phyloP scores from a whole-genome alignment of 2,888 invertebrate genomes.

The Nomada hirtipes region DNA sequence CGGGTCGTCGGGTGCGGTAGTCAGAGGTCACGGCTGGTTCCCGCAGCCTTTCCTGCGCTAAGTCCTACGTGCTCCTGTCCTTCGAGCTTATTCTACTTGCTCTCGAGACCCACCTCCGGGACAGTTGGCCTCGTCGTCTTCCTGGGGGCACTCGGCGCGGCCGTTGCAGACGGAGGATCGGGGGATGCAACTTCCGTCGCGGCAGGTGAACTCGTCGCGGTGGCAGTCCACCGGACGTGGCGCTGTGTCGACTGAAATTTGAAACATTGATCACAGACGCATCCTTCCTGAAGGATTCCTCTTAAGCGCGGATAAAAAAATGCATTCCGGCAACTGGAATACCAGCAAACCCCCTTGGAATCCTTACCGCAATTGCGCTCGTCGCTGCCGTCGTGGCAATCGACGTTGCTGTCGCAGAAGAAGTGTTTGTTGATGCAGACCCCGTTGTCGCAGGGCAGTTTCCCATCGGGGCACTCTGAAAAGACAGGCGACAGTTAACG shows the following conservation, averaged over 20 bases:
- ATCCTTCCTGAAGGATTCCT: neutral
- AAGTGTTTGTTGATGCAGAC: constrained; percentile 86
- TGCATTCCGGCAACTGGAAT: neutral
- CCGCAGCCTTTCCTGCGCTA: constrained; percentile 12
- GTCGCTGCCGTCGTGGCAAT: constrained; percentile 88
- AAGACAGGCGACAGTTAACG: constrained; percentile 41
- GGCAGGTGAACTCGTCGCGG: constrained; percentile 85
- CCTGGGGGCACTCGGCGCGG: constrained; percentile 86
- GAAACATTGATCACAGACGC: neutral
- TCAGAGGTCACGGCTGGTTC: neutral
- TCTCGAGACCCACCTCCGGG: constrained; percentile 76
- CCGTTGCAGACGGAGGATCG: constrained; percentile 85
- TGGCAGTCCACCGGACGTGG: constrained; percentile 77
- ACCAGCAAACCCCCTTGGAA: neutral
- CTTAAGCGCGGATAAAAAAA: neutral
- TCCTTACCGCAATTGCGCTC: constrained; percentile 87
- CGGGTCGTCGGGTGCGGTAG: too few species aligned
- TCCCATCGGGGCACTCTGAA: constrained; percentile 83
- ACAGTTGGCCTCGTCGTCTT: constrained; percentile 87
- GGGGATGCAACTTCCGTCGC: constrained; percentile 86
- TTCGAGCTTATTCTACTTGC: neutral
- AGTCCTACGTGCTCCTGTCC: constrained; percentile 10
- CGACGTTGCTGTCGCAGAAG: constrained; percentile 87
- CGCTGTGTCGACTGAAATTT: constrained; percentile 69
- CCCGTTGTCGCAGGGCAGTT: constrained; percentile 86